Evolutionary conservation across 1,140 invertebrate genomes (phyloP).

Genomic region (Brachionus manjavacas): DNA sequence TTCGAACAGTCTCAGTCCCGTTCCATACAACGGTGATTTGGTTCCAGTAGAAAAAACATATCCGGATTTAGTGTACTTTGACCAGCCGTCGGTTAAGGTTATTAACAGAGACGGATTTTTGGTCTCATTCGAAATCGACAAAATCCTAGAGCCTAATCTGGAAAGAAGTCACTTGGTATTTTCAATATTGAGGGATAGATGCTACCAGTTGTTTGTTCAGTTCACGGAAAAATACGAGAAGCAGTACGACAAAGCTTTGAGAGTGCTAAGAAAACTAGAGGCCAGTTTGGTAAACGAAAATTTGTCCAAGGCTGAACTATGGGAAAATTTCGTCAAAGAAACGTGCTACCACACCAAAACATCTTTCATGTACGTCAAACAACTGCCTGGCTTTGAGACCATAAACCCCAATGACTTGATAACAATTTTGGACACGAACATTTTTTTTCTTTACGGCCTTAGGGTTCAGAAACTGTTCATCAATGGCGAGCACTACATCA

Average conservation of each 20-base stretch:
- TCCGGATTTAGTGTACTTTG: neutral
- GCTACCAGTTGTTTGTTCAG: neutral
- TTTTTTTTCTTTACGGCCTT: neutral
- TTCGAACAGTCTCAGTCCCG: neutral
- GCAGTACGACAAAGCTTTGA: constrained; percentile 3
- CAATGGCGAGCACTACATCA: neutral
- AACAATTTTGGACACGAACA: neutral
- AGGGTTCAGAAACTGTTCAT: neutral
- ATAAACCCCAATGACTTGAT: neutral
- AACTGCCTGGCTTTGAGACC: constrained; percentile 6
- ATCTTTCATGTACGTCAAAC: neutral
- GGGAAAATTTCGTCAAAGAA: neutral
- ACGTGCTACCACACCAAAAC: neutral
- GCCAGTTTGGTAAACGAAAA: neutral
- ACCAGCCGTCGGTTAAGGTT: neutral
- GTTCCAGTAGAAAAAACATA: neutral
- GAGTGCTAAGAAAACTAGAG: neutral
- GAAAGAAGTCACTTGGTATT: neutral
- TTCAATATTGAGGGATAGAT: neutral
- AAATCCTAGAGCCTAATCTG: neutral
- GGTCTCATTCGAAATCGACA: neutral
- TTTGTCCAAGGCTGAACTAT: neutral
- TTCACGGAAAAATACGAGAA: neutral
- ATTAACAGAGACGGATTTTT: neutral
- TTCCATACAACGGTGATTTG: neutral